phyloP scores from a whole-genome alignment of 2,113 vertebrate genomes.

The Triplophysa rosa region DNA sequence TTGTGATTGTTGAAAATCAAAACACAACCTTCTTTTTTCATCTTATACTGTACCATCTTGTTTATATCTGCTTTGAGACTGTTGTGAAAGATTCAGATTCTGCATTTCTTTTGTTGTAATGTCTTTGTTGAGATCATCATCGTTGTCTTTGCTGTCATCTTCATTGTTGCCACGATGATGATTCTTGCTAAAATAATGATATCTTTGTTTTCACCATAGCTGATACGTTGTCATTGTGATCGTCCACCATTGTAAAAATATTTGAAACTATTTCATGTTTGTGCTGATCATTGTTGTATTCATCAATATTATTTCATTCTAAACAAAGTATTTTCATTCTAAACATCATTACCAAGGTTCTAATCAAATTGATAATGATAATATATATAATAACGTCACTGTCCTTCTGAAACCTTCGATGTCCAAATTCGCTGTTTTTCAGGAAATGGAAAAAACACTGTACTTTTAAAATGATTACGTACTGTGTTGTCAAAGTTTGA shows the following conservation, averaged over 20 bases:
- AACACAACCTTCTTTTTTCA: too few species aligned
- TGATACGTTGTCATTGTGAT: neutral
- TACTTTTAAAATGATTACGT: too few species aligned
- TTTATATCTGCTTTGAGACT: neutral
- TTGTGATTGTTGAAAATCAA: too few species aligned
- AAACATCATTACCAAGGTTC: neutral
- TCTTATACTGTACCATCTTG: neutral
- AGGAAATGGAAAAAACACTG: too few species aligned
- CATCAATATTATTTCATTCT: neutral
- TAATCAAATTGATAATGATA: too few species aligned
- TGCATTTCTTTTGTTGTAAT: neutral
- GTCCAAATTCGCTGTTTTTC: too few species aligned
- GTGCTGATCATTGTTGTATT: neutral
- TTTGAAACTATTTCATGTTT: neutral
- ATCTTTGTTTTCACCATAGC: neutral
- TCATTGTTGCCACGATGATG: neutral
- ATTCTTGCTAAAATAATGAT: neutral
- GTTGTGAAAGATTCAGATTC: neutral
- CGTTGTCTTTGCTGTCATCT: neutral
- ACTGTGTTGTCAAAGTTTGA: too few species aligned
- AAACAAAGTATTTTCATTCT: neutral
- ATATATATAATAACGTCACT: too few species aligned
- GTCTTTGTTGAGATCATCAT: neutral
- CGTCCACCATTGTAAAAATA: too few species aligned
- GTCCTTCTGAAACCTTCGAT: too few species aligned